Evolutionary conservation across 2,113 vertebrate species (phyloP).

Genomic region (Pelusios castaneus): DNA sequence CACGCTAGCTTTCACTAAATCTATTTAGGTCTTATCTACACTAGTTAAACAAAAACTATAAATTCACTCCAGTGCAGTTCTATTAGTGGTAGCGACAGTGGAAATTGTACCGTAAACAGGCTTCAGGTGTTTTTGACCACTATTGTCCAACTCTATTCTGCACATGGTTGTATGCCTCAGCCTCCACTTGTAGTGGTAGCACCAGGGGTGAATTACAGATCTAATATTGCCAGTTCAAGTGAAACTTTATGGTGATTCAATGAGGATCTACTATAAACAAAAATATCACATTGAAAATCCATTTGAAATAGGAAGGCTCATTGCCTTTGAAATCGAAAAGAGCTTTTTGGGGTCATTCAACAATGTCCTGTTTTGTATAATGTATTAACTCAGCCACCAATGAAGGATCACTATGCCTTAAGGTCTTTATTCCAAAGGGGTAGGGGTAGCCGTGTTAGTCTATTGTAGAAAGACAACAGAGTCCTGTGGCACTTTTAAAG

Average conservation of each 20-base stretch:
- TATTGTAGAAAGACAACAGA: too few species aligned
- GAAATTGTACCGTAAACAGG: neutral
- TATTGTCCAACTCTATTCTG: neutral
- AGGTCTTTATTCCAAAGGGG: too few species aligned
- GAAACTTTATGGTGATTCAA: accelerated
- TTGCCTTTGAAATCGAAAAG: neutral
- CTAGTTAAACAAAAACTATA: neutral
- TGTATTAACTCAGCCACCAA: accelerated
- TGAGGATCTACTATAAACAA: neutral
- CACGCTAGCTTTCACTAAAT: accelerated
- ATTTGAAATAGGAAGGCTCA: neutral
- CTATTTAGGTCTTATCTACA: accelerated
- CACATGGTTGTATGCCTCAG: neutral
- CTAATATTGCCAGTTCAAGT: neutral
- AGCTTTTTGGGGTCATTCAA: neutral
- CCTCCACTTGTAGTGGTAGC: neutral
- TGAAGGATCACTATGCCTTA: neutral
- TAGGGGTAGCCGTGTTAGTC: too few species aligned
- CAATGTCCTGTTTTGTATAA: neutral
- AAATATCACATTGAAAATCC: neutral
- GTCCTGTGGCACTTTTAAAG: too few species aligned
- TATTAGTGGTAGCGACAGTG: neutral
- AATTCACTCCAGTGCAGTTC: neutral
- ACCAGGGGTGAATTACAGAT: neutral
- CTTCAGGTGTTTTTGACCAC: accelerated